Conservation (phyloP, 1,140 invertebrate species). For the Neodiprion fabricii region DNA sequence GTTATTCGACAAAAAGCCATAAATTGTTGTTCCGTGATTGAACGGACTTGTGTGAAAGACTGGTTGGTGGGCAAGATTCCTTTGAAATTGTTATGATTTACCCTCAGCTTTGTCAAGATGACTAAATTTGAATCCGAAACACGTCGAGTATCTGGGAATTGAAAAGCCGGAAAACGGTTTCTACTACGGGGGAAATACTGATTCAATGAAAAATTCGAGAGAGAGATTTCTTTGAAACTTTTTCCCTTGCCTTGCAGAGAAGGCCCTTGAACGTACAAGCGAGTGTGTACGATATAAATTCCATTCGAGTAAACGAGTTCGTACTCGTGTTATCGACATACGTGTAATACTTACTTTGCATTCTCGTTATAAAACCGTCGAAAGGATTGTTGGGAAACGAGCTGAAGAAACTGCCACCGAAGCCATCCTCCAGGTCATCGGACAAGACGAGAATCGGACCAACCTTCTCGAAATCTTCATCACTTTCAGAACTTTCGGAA, state of each 20-base stretch:
- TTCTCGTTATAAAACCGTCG: neutral
- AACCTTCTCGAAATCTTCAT: neutral
- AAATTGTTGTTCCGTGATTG: too few relatives aligned
- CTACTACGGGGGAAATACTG: too few relatives aligned
- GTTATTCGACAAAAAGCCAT: too few relatives aligned
- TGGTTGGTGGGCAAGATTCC: neutral
- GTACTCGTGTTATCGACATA: too few relatives aligned
- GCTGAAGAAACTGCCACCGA: neutral
- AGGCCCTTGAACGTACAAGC: too few relatives aligned
- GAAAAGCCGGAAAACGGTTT: neutral
- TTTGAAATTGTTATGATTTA: neutral
- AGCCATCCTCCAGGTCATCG: neutral
- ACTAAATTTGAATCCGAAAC: slow-evolving; percentile 5
- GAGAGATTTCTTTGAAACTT: neutral
- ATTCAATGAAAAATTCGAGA: too few relatives aligned
- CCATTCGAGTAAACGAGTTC: too few relatives aligned
- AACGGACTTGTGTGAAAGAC: too few relatives aligned
- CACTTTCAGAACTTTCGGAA: neutral
- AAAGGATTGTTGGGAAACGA: neutral
- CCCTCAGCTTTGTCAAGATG: neutral
- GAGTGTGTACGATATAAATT: too few relatives aligned
- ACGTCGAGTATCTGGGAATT: neutral
- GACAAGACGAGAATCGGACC: neutral
- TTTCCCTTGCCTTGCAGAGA: neutral
- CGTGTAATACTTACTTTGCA: neutral